phyloP scores from a whole-genome alignment of 2,113 vertebrate genomes.

The Phasianus colchicus region DNA sequence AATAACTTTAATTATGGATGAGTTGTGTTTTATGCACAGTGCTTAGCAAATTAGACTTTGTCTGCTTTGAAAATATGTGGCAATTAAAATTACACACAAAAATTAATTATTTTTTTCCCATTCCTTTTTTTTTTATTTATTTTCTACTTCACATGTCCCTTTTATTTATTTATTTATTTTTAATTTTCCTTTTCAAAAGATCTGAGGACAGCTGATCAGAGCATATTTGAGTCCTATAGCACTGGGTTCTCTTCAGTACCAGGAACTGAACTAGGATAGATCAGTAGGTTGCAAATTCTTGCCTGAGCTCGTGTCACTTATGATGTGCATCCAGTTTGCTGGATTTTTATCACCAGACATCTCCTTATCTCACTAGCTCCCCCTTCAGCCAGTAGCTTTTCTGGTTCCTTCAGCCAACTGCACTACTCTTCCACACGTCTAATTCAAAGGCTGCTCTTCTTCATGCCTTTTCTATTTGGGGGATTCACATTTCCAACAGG shows the following conservation, averaged over 20 bases:
- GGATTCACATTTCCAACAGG: neutral
- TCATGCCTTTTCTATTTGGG: neutral
- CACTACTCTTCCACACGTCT: neutral
- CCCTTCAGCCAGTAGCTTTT: neutral
- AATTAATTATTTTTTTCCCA: neutral
- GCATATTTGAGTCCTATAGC: neutral
- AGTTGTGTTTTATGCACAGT: neutral
- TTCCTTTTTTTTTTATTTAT: too few relatives aligned
- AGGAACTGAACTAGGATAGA: neutral
- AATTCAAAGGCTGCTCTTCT: neutral
- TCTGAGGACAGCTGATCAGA: neutral
- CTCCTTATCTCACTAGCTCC: neutral
- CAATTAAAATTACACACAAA: neutral
- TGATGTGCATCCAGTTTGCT: neutral
- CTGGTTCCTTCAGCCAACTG: neutral
- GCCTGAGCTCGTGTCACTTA: neutral
- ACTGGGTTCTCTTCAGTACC: neutral
- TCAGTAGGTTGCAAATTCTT: neutral
- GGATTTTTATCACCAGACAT: neutral
- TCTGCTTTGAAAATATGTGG: neutral
- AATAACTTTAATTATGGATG: neutral
- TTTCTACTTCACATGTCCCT: fast-evolving
- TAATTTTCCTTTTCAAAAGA: neutral
- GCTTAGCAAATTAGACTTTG: neutral
- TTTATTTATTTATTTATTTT: neutral